Evolutionary conservation across 2,888 invertebrate genomes (phyloP), one percentile per base, ranked within the genome.

Genomic region (Itoplectis maculator): DNA sequence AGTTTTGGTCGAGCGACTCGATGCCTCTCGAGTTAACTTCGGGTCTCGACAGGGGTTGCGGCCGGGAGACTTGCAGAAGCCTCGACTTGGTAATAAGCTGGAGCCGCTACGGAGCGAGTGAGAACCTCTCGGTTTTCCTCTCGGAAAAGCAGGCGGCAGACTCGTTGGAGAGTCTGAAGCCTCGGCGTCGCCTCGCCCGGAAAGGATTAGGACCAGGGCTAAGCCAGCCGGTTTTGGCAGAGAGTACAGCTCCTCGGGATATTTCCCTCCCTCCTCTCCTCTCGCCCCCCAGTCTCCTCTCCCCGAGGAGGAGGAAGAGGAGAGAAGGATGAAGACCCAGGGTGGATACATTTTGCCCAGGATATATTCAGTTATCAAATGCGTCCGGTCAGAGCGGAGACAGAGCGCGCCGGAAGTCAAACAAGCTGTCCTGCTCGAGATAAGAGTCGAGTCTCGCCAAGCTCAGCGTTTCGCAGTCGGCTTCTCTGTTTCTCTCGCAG

Each of bases 321-420:
- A 42, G 61, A 72, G 63, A 66, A 75, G 42, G 47, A 15, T 23
- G 49, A 56, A 42, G 42, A 20, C 45, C 11, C 11, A 15, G 7
- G 40, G 37, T 65, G 63, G 49, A 80, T 68, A 77, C 51, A 65
- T 66, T 59, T 47, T 42, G 54, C n/a, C 51, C 70, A 61, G 81
- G 84, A 87, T 85, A 86, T 89, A 89, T 88, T 91, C 88, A 88
- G 90, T 89, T 91, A 91, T 91, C 91, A 91, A 91, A 88, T 89
- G 85, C 88, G 88, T 91, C 91, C 91, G 91, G 91, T 90, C 91
- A 90, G 88, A 88, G 87, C 88, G 89, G 54, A 51, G 82, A 76
- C 61, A 87, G 86, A 86, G 75, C 63, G 82, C 84, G 87, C 87
- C 90, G 91, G 91, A 92, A 92, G 91, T 89, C 87, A 89, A 91